These are phyloP conservation scores for Aleiodes alternator DNA, from an alignment of 2,888 invertebrate genomes.

Conservation along the genomic window DNA sequence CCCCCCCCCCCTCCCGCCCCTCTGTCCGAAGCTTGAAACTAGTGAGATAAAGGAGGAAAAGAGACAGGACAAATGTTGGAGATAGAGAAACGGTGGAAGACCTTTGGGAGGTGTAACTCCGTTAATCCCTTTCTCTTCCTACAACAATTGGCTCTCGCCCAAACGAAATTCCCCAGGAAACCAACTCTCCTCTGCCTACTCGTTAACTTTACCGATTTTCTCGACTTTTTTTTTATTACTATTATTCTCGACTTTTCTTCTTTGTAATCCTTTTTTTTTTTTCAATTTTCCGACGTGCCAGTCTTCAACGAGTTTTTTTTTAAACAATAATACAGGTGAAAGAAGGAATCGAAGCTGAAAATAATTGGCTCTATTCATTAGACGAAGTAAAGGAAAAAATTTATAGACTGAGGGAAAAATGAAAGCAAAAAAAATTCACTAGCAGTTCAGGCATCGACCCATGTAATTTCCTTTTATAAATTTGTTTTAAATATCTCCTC, in stretches of 20 bases:
- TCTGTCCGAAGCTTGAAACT: no score
- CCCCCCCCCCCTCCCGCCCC: slow-evolving; percentile 30
- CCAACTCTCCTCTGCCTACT: slow-evolving; percentile 13
- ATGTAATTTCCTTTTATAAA: no score
- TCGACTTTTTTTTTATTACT: slow-evolving; percentile 11
- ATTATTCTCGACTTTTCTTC: background rate
- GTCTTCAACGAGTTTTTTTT: slow-evolving; percentile 51
- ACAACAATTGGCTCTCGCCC: slow-evolving; percentile 43
- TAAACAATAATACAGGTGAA: slow-evolving; percentile 45
- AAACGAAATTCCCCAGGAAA: slow-evolving; percentile 13
- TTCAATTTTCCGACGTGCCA: background rate
- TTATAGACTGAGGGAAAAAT: background rate
- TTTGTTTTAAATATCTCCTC: slow-evolving; percentile 1
- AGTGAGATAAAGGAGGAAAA: background rate
- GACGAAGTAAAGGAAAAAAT: slow-evolving; percentile 3
- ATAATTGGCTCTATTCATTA: slow-evolving; percentile 10
- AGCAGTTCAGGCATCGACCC: no score
- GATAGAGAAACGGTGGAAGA: slow-evolving; percentile 10
- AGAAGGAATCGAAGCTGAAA: background rate
- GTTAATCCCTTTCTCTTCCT: slow-evolving; percentile 47
- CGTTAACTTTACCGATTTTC: slow-evolving; percentile 33
- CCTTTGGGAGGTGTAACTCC: slow-evolving; percentile 45
- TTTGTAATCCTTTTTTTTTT: background rate
- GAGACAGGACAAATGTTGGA: slow-evolving; percentile 21
- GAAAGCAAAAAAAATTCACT: background rate